Conservation (phyloP, 2,888 invertebrate genomes). For the Drosophila borealis region DNA sequence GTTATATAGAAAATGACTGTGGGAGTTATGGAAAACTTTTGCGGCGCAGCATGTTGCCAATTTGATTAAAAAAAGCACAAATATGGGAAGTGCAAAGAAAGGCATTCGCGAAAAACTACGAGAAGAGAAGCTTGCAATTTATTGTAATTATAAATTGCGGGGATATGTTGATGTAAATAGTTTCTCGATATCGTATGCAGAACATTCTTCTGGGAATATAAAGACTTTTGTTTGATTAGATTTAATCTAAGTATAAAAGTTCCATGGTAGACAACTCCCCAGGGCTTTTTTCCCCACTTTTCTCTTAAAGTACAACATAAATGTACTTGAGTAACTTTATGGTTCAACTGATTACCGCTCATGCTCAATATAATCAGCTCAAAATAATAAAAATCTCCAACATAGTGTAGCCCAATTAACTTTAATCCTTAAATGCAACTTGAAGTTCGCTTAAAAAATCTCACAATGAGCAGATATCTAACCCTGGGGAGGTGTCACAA, state of each 20-base stretch:
- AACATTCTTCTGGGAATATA: no score
- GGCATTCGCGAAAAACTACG: no score
- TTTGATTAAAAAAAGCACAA: background rate
- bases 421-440: conserved; percentile 45
- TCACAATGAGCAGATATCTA: background rate
- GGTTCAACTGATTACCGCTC: conserved; percentile 14
- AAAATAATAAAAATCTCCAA: background rate
- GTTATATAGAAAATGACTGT: background rate
- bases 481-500: conserved; percentile 38
- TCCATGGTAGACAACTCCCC: background rate
- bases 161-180: no score
- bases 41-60: background rate
- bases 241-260: no score
- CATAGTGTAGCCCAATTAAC: conserved; percentile 6
- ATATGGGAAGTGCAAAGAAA: no score
- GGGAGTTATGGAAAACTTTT: conserved; percentile 1
- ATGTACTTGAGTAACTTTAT: background rate
- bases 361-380: conserved; percentile 2
- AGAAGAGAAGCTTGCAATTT: no score
- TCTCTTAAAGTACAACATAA: background rate
- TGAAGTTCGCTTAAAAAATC: conserved; percentile 35
- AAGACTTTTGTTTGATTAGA: no score
- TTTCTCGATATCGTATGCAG: no score
- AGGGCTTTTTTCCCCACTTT: background rate
- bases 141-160: no score